These are phyloP conservation scores for Prolemur simus DNA, from an alignment of 2,113 vertebrate genomes.

Conservation along the genomic window DNA sequence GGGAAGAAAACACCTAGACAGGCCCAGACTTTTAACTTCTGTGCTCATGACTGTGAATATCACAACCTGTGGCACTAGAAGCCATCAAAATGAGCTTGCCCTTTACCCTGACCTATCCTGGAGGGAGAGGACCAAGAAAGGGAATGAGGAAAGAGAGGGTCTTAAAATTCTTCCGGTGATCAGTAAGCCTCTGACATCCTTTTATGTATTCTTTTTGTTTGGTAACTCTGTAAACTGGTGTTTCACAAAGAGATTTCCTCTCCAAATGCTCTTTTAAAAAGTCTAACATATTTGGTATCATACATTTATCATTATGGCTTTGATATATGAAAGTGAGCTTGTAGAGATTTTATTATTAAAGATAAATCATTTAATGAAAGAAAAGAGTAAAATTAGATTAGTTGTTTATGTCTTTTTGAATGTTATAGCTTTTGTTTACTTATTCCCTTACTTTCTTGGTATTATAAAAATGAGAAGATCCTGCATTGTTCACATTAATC, in stretches of 20 bases:
- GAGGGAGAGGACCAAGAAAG: not conserved
- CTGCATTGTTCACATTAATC: not conserved
- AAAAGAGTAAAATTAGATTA: not conserved
- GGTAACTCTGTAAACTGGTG: not conserved
- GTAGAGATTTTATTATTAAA: constrained; percentile 12
- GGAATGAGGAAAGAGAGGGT: not conserved
- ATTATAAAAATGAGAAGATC: constrained; percentile 35
- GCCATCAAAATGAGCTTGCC: not conserved
- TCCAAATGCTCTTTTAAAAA: not conserved
- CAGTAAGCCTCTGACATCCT: not conserved
- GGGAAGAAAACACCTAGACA: not conserved
- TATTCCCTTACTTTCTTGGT: constrained; percentile 31
- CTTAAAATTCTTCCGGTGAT: not conserved
- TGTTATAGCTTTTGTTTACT: not conserved
- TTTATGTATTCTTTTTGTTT: constrained; percentile 19
- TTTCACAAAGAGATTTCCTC: not conserved
- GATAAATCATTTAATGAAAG: not conserved
- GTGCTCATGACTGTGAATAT: not conserved
- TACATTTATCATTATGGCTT: not conserved
- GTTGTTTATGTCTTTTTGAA: not conserved
- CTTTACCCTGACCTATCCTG: not conserved
- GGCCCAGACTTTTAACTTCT: not conserved
- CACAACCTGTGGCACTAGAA: not conserved
- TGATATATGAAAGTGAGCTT: not conserved
- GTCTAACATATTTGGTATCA: constrained; percentile 20